Conservation (phyloP, 2,797 vertebrate species). For the Silurus lanzhouensis region DNA sequence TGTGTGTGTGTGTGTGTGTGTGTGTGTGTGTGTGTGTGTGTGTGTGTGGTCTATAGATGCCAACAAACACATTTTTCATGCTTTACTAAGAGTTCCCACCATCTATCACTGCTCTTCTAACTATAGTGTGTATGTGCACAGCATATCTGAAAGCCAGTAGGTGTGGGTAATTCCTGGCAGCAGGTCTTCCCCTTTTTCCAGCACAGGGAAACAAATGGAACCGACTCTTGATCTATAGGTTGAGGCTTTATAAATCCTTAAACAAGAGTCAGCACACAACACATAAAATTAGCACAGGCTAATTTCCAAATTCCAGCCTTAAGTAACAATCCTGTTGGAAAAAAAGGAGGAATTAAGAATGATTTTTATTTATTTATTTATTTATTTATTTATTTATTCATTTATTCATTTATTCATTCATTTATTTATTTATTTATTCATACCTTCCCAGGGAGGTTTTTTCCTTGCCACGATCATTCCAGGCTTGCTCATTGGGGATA, state of each 20-base stretch:
- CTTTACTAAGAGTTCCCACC: conserved; percentile 34
- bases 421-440: too few relatives aligned
- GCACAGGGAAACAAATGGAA: conserved; percentile 10
- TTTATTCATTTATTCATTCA: neutral
- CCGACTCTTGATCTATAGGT: neutral
- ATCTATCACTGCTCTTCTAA: conserved; percentile 1
- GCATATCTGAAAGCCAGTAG: conserved; percentile 4
- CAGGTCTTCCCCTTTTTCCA: conserved; percentile 7
- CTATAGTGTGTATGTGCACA: conserved; percentile 10
- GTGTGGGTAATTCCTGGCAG: neutral
- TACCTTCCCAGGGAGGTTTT: too few relatives aligned
- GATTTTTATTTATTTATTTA: neutral
- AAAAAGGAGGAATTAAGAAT: neutral
- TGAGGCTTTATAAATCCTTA: neutral
- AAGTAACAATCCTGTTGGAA: neutral
- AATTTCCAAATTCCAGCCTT: neutral
- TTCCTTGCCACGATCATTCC: too few relatives aligned
- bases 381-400: too few relatives aligned
- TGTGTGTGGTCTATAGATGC: conserved; percentile 11
- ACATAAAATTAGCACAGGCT: neutral
- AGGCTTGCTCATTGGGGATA: too few relatives aligned
- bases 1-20: conserved; percentile 16
- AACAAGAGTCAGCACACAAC: neutral
- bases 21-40: neutral
- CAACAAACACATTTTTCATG: conserved; percentile 9